Percentiles rank a stretch among this genome's conserved stretches.
Evolutionary conservation across 1,140 invertebrate genomes (phyloP).

Genomic region (Heliconius congener): DNA sequence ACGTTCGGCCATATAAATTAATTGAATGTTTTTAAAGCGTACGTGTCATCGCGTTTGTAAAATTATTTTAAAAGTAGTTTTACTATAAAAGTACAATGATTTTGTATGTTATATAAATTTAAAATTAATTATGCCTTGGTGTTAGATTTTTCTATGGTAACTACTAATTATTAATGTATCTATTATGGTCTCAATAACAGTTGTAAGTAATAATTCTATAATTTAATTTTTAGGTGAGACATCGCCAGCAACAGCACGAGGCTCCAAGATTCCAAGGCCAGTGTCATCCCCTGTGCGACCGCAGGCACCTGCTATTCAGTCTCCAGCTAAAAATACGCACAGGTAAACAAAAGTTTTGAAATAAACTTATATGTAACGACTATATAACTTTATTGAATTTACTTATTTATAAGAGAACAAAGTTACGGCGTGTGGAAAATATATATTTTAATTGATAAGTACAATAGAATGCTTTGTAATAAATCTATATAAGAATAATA

Average conservation of each 20-base stretch:
- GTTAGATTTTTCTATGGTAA: no score
- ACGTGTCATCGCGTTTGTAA: neutral
- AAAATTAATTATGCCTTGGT: no score
- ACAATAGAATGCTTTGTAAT: no score
- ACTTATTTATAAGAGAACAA: no score
- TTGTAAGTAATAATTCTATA: no score
- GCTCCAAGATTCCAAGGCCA: conserved; percentile 76
- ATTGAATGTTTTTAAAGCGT: neutral
- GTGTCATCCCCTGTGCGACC: conserved; percentile 82
- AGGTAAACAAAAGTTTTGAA: conserved; percentile 44
- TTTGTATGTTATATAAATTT: neutral
- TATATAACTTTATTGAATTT: no score
- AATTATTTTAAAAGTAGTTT: neutral
- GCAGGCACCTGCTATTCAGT: conserved; percentile 66
- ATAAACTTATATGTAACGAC: no score
- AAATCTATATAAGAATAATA: no score
- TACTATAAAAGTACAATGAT: neutral
- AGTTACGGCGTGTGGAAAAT: no score
- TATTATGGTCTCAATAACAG: no score
- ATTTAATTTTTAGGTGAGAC: conserved; percentile 56
- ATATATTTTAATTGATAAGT: no score
- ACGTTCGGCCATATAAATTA: neutral
- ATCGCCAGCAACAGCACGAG: conserved; percentile 82
- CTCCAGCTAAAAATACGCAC: conserved; percentile 68
- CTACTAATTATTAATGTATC: no score